Percentiles rank a stretch among this genome's conserved stretches.
Conservation (phyloP, 1,140 invertebrate genomes). For the Goniozus legneri region DNA sequence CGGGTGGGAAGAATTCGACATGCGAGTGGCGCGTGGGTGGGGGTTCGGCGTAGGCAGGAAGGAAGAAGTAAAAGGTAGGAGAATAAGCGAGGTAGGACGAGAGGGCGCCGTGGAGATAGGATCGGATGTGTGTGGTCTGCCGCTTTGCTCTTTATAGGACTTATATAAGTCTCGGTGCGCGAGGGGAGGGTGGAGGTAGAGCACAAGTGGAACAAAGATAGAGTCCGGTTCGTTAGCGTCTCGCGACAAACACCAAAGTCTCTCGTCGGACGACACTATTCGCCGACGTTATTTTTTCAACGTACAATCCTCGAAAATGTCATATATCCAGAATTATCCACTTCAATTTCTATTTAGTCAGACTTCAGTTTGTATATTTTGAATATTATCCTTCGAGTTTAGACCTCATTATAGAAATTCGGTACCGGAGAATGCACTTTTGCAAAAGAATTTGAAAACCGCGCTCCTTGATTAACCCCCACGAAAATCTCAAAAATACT, state of each 20-base stretch:
- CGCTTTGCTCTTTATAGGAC: slow-evolving; percentile 53
- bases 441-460: no score
- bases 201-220: slow-evolving; percentile 3
- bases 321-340: no score
- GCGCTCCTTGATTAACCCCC: background rate
- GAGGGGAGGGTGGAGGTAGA: slow-evolving; percentile 9
- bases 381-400: no score
- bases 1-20: no score
- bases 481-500: background rate
- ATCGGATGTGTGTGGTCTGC: slow-evolving; percentile 54
- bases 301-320: no score
- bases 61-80: slow-evolving; percentile 22
- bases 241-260: slow-evolving; percentile 46
- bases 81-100: slow-evolving; percentile 23
- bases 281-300: no score
- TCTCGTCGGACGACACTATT: no score
- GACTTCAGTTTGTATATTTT: no score
- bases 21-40: slow-evolving; percentile 16
- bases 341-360: no score
- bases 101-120: slow-evolving; percentile 42
- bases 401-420: no score
- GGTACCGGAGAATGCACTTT: no score
- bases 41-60: slow-evolving; percentile 13
- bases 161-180: slow-evolving; percentile 49
- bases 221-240: slow-evolving; percentile 51